phyloP scores from a whole-genome alignment of 2,797 vertebrate genomes.

The Sus cebifrons region DNA sequence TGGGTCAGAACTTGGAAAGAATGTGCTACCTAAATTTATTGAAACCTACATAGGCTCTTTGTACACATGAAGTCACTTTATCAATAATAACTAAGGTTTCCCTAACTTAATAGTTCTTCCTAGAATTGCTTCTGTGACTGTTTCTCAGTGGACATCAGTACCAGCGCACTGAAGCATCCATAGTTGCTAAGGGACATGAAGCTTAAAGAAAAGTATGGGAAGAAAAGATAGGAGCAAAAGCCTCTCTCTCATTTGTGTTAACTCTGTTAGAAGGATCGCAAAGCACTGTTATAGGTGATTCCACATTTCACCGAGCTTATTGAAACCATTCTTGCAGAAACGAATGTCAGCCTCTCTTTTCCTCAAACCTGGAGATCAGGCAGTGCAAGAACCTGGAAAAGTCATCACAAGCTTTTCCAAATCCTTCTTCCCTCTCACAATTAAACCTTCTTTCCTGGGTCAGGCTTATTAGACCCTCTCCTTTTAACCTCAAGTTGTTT shows the following conservation, averaged over 20 bases:
- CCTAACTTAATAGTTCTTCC: background rate
- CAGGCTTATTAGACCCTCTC: background rate
- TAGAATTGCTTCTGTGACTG: background rate
- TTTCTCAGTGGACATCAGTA: background rate
- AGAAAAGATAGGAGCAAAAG: background rate
- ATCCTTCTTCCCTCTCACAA: constrained; percentile 4
- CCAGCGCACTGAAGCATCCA: constrained; percentile 10
- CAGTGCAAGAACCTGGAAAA: background rate
- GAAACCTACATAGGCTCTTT: background rate
- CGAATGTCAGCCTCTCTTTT: background rate
- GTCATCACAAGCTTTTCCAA: background rate
- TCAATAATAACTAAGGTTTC: background rate
- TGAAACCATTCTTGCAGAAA: constrained; percentile 56
- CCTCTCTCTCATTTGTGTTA: background rate
- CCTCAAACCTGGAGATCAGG: background rate
- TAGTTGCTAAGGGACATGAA: background rate
- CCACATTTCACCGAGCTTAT: background rate
- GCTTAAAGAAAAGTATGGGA: constrained; percentile 42
- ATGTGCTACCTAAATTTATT: background rate
- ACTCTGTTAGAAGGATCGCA: constrained; percentile 32
- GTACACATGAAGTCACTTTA: constrained; percentile 1
- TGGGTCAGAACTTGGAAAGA: background rate
- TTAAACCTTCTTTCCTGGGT: background rate
- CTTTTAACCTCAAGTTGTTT: background rate
- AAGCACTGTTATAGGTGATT: background rate